phyloP scores from a whole-genome alignment of 2,797 vertebrate species.

The Malacoctenus gilli region DNA sequence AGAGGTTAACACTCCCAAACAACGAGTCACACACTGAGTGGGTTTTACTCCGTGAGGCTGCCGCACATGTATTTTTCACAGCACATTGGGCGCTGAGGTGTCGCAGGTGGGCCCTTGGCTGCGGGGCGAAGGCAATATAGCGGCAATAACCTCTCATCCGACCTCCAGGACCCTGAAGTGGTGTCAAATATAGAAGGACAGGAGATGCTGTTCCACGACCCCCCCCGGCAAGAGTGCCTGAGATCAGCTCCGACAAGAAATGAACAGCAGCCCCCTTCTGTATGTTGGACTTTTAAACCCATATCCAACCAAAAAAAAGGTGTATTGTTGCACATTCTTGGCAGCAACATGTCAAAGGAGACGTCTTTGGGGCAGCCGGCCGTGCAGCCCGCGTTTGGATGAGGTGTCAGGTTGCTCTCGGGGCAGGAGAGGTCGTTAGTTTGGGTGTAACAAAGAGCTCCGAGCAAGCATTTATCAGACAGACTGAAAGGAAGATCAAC shows the following conservation, averaged over 20 bases:
- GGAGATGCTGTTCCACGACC: not conserved
- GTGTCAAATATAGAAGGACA: not conserved
- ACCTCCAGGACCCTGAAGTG: not conserved
- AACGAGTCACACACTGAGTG: no score
- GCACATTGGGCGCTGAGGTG: not conserved
- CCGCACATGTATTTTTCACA: not conserved
- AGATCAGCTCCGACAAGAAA: not conserved
- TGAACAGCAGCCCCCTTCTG: not conserved
- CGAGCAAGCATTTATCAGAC: slow-evolving; percentile 21
- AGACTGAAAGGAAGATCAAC: slow-evolving; percentile 14
- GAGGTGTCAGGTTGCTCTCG: not conserved
- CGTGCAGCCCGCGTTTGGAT: not conserved
- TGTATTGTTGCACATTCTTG: not conserved
- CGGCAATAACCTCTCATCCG: not conserved
- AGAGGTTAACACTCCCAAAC: no score
- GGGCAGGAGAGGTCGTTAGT: slow-evolving; percentile 1
- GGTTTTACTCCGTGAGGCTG: no score
- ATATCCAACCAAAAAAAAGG: not conserved
- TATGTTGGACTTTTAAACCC: not conserved
- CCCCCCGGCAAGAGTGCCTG: not conserved
- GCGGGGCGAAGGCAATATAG: not conserved
- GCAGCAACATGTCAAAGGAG: slow-evolving; percentile 8
- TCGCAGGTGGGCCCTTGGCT: not conserved
- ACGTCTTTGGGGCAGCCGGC: not conserved
- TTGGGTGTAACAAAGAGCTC: slow-evolving; percentile 13